A percentile compares a stretch with the other conserved stretches of the same genome.
Evolutionary conservation across 1,140 invertebrate genomes (phyloP).

Genomic region (Drosophila burlai): DNA sequence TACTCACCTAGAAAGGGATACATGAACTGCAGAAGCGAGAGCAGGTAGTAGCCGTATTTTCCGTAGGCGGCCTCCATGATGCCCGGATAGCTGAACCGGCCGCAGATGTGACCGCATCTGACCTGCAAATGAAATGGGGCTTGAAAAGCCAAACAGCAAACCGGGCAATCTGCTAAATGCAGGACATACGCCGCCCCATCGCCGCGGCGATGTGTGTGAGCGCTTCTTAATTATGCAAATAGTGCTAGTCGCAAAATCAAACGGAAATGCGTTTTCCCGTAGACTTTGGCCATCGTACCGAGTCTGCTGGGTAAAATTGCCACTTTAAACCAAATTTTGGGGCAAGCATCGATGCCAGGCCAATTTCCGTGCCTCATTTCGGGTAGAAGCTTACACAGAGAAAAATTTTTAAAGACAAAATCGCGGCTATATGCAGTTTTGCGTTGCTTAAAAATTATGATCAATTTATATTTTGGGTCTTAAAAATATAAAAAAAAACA

Average conservation of each 20-base stretch:
- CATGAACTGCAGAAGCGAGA: constrained; percentile 92
- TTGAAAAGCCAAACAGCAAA: constrained; percentile 17
- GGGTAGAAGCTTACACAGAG: constrained; percentile 4
- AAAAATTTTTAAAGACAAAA: neutral
- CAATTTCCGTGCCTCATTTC: constrained; percentile 21
- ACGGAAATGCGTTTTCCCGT: constrained; percentile 25
- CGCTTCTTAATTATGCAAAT: constrained; percentile 34
- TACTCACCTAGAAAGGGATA: constrained; percentile 94
- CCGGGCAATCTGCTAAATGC: constrained; percentile 10
- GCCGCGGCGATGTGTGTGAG: constrained; percentile 4
- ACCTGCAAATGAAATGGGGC: constrained; percentile 66
- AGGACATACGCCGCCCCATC: neutral
- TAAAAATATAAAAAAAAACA: too few relatives aligned
- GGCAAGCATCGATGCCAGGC: constrained; percentile 11
- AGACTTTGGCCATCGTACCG: constrained; percentile 8
- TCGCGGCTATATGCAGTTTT: rapidly evolving
- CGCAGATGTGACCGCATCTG: constrained; percentile 91
- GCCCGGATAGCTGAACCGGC: constrained; percentile 93
- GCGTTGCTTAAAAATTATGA: neutral
- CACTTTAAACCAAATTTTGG: constrained; percentile 16
- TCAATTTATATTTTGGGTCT: neutral
- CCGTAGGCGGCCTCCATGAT: constrained; percentile 94
- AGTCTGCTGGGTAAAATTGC: neutral
- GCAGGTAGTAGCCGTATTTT: constrained; percentile 91
- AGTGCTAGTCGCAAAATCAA: constrained; percentile 16